A percentile compares a stretch with the other conserved stretches of the same genome.
phyloP scores from a whole-genome alignment of 2,113 vertebrate species.

The Indicator indicator region DNA sequence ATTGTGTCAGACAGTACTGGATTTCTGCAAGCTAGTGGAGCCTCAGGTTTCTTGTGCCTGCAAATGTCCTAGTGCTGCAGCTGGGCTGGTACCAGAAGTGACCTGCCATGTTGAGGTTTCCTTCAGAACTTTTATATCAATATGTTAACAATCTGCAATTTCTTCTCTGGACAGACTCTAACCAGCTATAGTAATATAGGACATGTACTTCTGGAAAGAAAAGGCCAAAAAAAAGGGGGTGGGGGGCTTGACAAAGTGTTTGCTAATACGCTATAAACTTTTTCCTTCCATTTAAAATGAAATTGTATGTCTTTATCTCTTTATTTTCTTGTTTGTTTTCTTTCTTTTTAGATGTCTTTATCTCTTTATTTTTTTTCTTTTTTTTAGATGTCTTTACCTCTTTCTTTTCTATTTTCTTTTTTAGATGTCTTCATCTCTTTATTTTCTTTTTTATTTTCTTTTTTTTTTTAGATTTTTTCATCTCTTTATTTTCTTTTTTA shows the following conservation, averaged over 20 bases:
- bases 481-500: too few relatives aligned
- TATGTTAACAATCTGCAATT: neutral
- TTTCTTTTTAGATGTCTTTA: neutral
- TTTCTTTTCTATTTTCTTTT: neutral
- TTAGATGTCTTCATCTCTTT: neutral
- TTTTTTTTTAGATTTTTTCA: too few relatives aligned
- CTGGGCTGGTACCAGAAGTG: neutral
- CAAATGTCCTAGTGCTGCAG: neutral
- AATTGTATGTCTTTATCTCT: neutral
- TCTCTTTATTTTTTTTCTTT: too few relatives aligned
- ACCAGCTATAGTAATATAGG: neutral
- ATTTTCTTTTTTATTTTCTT: too few relatives aligned
- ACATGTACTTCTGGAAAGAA: neutral
- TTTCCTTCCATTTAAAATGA: neutral
- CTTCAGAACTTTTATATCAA: neutral
- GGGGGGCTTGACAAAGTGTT: neutral
- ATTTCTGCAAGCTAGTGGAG: neutral
- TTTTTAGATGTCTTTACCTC: neutral
- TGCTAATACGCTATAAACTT: neutral
- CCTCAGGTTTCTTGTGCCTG: neutral
- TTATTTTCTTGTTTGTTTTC: too few relatives aligned
- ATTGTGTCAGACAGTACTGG: neutral
- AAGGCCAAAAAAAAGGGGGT: neutral
- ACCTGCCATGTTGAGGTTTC: neutral
- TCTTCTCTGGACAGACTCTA: neutral